Conservation (phyloP, 2,113 vertebrate genomes). For the Lagopus muta region DNA sequence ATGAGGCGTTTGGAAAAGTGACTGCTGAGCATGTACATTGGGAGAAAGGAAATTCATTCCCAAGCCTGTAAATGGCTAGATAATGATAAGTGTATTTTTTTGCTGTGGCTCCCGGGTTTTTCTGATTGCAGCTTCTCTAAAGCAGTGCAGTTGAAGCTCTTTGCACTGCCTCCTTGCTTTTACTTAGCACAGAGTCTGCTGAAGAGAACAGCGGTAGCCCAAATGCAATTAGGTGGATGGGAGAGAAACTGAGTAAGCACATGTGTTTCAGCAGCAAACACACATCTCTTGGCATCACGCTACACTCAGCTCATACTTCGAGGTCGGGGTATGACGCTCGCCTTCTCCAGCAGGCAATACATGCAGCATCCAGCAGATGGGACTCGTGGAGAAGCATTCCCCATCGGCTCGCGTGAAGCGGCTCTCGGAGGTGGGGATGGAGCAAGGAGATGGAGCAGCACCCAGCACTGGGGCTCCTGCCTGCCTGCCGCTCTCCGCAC, state of each 20-base stretch:
- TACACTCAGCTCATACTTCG: background rate
- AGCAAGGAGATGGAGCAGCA: background rate
- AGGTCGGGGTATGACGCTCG: background rate
- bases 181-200: background rate
- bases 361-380: conserved; percentile 79
- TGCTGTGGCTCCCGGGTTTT: background rate
- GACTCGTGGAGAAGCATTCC: conserved; percentile 75
- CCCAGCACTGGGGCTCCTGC: background rate
- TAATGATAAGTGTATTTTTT: background rate
- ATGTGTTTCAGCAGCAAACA: background rate
- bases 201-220: background rate
- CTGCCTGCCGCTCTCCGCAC: background rate
- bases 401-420: background rate
- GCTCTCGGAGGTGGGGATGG: background rate
- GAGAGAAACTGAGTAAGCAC: background rate
- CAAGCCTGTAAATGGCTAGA: background rate
- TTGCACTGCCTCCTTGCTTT: background rate
- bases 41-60: conserved; percentile 53
- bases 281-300: background rate
- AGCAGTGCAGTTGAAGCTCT: background rate
- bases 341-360: conserved; percentile 49
- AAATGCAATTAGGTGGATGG: background rate
- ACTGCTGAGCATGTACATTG: background rate
- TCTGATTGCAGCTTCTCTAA: background rate
- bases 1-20: conserved; percentile 34